Conservation (phyloP, 2,797 vertebrate species). For the Lindbergichthys nudifrons region DNA sequence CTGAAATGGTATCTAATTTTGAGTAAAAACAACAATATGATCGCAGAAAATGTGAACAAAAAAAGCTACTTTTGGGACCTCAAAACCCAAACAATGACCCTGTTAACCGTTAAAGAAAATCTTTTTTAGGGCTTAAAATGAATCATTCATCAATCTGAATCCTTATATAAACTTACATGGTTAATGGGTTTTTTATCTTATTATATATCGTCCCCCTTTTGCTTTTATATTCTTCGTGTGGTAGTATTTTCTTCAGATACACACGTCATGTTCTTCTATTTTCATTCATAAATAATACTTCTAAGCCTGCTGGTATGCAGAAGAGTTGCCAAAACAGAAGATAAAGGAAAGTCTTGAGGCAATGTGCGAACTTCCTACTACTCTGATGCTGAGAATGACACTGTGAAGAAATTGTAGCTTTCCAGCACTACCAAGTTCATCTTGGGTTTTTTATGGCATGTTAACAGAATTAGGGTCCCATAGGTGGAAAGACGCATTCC, state of each 20-base stretch:
- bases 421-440: background rate
- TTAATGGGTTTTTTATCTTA: background rate
- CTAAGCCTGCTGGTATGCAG: background rate
- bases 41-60: background rate
- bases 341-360: background rate
- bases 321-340: background rate
- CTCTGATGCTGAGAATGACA: constrained; percentile 16
- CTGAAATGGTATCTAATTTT: background rate
- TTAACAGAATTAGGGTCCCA: background rate
- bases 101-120: too few species aligned
- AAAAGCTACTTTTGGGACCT: background rate
- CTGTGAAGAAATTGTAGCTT: background rate
- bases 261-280: background rate
- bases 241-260: background rate
- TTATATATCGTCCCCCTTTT: background rate
- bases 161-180: background rate
- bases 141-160: background rate
- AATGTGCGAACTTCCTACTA: background rate
- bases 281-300: background rate
- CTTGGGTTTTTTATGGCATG: background rate
- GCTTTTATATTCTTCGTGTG: background rate
- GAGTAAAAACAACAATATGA: background rate
- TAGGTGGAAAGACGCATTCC: too few species aligned
- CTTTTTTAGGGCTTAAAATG: background rate
- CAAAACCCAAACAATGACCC: too few species aligned